A percentile compares a stretch with the other conserved stretches of the same genome.
phyloP scores from a whole-genome alignment of 2,888 invertebrate genomes.

The Acrocyrtus sp. region DNA sequence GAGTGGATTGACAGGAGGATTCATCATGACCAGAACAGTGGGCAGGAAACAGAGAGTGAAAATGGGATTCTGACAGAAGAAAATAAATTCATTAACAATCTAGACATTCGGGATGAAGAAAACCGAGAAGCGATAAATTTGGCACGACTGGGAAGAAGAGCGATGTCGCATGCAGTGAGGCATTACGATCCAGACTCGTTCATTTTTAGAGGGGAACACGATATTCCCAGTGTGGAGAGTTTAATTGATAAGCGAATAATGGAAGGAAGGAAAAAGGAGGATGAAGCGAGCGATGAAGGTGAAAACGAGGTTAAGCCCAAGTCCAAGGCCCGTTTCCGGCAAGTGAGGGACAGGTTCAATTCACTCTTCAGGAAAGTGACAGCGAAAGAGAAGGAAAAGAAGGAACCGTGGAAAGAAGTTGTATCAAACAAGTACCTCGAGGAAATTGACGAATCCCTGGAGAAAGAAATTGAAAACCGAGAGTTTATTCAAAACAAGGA shows the following conservation, averaged over 20 bases:
- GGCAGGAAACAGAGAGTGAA: neutral
- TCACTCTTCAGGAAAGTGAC: neutral
- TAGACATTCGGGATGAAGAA: neutral
- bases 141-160: conserved; percentile 31
- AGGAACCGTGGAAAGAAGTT: conserved; percentile 20
- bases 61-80: neutral
- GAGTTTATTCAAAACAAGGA: conserved; percentile 13
- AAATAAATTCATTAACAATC: neutral
- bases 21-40: neutral
- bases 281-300: neutral
- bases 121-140: neutral
- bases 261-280: neutral
- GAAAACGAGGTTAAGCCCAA: neutral
- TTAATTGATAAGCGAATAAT: conserved; percentile 43
- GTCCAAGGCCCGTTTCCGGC: neutral
- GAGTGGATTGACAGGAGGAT: conserved; percentile 39
- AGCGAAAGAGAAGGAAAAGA: too few relatives aligned
- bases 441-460: conserved; percentile 12
- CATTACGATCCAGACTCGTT: conserved; percentile 36
- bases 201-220: conserved; percentile 32
- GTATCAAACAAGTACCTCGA: conserved; percentile 16
- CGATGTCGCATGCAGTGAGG: conserved; percentile 37
- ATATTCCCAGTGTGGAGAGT: conserved; percentile 29
- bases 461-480: conserved; percentile 8
- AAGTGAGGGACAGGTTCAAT: neutral